phyloP scores from a whole-genome alignment of 2,888 invertebrate species.

The Malthinus flaveolus region DNA sequence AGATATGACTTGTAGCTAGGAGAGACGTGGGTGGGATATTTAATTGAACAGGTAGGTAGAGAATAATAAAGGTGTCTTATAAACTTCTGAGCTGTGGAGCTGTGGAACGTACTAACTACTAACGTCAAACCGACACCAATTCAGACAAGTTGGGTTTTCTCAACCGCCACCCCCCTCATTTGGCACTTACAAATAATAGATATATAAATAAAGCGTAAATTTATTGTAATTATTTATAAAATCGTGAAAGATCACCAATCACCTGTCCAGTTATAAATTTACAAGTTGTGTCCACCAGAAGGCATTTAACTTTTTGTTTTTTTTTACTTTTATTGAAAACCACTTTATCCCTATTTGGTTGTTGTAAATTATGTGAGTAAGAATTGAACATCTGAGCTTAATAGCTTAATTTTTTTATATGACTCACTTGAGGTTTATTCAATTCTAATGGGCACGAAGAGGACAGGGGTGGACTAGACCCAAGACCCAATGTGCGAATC shows the following conservation, averaged over 20 bases:
- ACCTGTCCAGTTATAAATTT: constrained; percentile 17
- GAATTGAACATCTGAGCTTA: too few species aligned
- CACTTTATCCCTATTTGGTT: too few species aligned
- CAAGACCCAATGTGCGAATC: too few species aligned
- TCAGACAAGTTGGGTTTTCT: constrained; percentile 1
- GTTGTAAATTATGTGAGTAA: too few species aligned
- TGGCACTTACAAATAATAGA: background rate
- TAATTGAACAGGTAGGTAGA: constrained; percentile 22
- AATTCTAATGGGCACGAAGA: too few species aligned
- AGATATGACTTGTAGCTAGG: background rate
- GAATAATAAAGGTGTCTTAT: constrained; percentile 14
- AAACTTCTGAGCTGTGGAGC: background rate
- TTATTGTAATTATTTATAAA: constrained; percentile 12
- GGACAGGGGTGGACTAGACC: too few species aligned
- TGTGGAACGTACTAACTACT: too few species aligned
- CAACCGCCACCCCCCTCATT: constrained; percentile 1
- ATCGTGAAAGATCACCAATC: constrained; percentile 23
- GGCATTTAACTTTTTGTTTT: constrained; percentile 8
- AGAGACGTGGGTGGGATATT: constrained; percentile 18
- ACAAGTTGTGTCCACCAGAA: constrained; percentile 9
- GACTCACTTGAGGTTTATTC: too few species aligned
- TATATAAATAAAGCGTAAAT: constrained; percentile 13
- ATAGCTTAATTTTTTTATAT: too few species aligned
- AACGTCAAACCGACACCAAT: background rate
- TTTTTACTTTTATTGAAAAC: too few species aligned